These are phyloP conservation scores for Calidris pugnax DNA, from an alignment of 2,113 vertebrate species.

Conservation along the genomic window DNA sequence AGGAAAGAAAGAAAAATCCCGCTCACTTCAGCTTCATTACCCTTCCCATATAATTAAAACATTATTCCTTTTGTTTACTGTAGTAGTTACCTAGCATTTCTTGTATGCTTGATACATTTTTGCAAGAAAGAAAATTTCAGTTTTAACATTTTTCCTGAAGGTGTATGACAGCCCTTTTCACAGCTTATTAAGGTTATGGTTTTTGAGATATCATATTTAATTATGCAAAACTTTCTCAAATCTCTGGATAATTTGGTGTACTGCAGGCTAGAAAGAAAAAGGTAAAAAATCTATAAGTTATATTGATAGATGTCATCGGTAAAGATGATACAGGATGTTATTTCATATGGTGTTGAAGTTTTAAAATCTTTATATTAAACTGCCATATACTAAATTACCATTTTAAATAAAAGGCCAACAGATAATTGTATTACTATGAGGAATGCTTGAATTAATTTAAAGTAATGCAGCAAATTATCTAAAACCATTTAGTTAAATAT, in stretches of 20 bases:
- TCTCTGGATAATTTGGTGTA: neutral
- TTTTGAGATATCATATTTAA: neutral
- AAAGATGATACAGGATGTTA: neutral
- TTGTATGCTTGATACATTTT: neutral
- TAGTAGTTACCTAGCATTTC: neutral
- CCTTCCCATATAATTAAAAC: neutral
- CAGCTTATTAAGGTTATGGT: neutral
- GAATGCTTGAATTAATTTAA: slow-evolving; percentile 29
- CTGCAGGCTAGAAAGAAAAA: neutral
- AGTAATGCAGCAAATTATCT: slow-evolving; percentile 44
- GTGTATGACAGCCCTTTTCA: neutral
- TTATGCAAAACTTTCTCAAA: neutral
- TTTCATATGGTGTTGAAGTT: neutral
- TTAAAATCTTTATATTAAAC: neutral
- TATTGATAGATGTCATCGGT: neutral
- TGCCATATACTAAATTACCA: neutral
- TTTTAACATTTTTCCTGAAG: neutral
- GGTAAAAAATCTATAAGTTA: neutral
- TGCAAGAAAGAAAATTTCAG: neutral
- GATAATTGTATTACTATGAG: slow-evolving; percentile 2
- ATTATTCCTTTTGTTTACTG: neutral
- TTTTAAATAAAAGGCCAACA: slow-evolving; percentile 38
- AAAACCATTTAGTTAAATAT: slow-evolving; percentile 39
- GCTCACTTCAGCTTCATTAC: neutral
- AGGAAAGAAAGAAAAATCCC: neutral